Evolutionary conservation across 2,113 vertebrate genomes (phyloP).

Genomic region (Actenoides lindsayi): DNA sequence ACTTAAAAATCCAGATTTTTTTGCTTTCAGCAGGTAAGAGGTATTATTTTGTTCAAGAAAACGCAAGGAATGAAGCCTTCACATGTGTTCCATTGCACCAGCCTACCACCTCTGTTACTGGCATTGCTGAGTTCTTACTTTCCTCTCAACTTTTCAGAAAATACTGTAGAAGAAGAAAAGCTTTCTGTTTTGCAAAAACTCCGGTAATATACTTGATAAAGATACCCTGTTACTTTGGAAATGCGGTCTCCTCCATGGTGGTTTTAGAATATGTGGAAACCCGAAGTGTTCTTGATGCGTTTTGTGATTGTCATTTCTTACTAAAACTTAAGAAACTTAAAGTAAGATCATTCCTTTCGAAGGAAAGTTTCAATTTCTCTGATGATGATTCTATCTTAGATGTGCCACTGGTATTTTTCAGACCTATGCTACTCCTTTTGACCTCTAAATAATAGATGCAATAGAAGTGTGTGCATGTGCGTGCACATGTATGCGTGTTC

Average conservation of each 20-base stretch:
- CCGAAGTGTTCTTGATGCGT: not conserved
- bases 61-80: accelerated
- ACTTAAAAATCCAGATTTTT: not conserved
- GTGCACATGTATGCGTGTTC: not conserved
- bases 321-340: not conserved
- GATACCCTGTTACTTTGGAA: not conserved
- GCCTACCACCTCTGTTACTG: not conserved
- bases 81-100: not conserved
- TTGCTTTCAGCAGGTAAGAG: not conserved
- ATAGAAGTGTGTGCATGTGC: accelerated
- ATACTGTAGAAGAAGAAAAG: not conserved
- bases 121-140: not conserved
- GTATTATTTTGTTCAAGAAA: not conserved
- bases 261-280: not conserved
- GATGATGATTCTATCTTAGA: not conserved
- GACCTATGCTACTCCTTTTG: not conserved
- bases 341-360: not conserved
- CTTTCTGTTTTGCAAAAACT: not conserved
- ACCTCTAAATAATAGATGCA: not conserved
- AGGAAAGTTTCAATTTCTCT: not conserved
- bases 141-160: not conserved
- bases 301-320: not conserved
- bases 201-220: not conserved
- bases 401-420: not conserved
- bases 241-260: not conserved